phyloP scores from a whole-genome alignment of 2,888 invertebrate species.

The Leuctra nigra region DNA sequence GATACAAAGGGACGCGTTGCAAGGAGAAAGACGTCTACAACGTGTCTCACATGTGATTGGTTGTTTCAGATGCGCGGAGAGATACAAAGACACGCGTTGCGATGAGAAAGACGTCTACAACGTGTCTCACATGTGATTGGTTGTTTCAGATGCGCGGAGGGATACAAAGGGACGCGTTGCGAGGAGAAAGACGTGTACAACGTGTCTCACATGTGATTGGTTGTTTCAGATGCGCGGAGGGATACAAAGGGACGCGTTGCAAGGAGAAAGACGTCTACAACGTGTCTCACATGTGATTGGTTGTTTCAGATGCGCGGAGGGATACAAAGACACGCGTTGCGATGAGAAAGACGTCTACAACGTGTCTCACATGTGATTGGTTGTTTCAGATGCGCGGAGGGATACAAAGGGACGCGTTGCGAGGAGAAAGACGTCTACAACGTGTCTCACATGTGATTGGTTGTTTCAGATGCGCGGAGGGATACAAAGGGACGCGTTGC shows the following conservation, averaged over 20 bases:
- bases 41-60: too few relatives aligned
- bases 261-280: conserved; percentile 71
- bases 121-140: too few relatives aligned
- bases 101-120: too few relatives aligned
- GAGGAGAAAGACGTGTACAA: conserved; percentile 71
- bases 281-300: too few relatives aligned
- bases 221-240: conserved; percentile 66
- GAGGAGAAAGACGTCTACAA: conserved; percentile 69
- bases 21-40: too few relatives aligned
- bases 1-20: too few relatives aligned
- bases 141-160: conserved; percentile 66
- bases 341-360: conserved; percentile 69
- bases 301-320: conserved; percentile 66
- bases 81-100: too few relatives aligned
- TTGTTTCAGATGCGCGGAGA: too few relatives aligned
- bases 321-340: conserved; percentile 72
- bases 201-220: too few relatives aligned
- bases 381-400: conserved; percentile 72
- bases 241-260: conserved; percentile 72
- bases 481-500: conserved; percentile 72
- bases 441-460: too few relatives aligned
- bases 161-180: conserved; percentile 72
- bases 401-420: conserved; percentile 72
- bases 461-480: conserved; percentile 72
- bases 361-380: too few relatives aligned